Evolutionary conservation across 1,140 invertebrate genomes (phyloP).

Genomic region (Microplitis demolitor): DNA sequence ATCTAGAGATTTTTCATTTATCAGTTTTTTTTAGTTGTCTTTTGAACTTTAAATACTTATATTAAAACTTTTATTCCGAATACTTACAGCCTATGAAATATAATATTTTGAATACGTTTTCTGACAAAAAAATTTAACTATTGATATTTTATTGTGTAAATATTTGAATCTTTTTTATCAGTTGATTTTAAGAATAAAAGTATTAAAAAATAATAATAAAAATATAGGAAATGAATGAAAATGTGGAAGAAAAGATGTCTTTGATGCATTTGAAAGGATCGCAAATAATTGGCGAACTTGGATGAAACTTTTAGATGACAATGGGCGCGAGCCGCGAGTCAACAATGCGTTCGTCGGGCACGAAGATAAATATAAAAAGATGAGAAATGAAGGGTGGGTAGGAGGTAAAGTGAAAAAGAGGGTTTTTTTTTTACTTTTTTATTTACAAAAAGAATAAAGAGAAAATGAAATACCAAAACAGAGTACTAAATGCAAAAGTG

Average conservation of each 20-base stretch:
- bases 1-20: too few species aligned
- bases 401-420: not conserved
- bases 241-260: conserved; percentile 16
- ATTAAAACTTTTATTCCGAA: too few species aligned
- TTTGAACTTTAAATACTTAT: too few species aligned
- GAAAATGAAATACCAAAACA: not conserved
- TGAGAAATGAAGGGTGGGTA: not conserved
- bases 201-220: not conserved
- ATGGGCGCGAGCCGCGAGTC: conserved; percentile 16
- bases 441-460: not conserved
- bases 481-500: conserved; percentile 4
- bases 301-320: conserved; percentile 21
- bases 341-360: conserved; percentile 20
- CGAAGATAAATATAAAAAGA: conserved; percentile 18
- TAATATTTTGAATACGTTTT: too few species aligned
- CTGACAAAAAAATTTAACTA: too few species aligned
- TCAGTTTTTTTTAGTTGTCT: too few species aligned
- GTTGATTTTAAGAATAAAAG: not conserved
- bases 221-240: conserved; percentile 6
- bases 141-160: too few species aligned
- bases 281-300: conserved; percentile 28
- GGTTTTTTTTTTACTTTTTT: not conserved
- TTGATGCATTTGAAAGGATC: conserved; percentile 22
- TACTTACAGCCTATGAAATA: too few species aligned
- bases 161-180: not conserved